Percentiles rank a stretch among this genome's conserved stretches.
phyloP scores from a whole-genome alignment of 1,140 invertebrate genomes.

The Wasmannia auropunctata region DNA sequence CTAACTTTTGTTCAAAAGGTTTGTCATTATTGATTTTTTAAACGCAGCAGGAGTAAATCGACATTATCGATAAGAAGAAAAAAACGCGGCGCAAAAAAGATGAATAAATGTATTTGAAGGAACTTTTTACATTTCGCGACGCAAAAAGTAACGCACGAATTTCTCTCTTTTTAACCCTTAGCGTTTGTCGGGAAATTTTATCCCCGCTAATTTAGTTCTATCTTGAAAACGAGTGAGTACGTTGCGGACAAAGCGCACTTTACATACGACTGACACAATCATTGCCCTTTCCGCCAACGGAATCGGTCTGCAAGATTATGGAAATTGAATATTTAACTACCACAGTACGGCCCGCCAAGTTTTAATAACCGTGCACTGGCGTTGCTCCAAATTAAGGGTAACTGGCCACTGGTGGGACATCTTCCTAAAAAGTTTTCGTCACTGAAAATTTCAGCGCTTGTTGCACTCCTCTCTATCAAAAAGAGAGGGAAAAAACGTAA shows the following conservation, averaged over 20 bases:
- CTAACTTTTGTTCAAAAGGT: neutral
- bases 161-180: neutral
- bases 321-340: constrained; percentile 72
- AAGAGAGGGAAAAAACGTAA: neutral
- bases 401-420: constrained; percentile 64
- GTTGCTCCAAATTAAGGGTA: constrained; percentile 76
- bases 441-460: constrained; percentile 50
- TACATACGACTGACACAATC: constrained; percentile 16
- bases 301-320: constrained; percentile 56
- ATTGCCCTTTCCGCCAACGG: neutral
- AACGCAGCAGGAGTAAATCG: neutral
- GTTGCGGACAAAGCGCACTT: neutral
- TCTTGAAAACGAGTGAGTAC: neutral
- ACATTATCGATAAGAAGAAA: neutral
- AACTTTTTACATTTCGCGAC: neutral
- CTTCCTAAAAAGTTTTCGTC: constrained; percentile 54
- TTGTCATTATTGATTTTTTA: constrained; percentile 5
- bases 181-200: constrained; percentile 1
- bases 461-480: constrained; percentile 11
- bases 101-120: neutral
- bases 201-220: neutral
- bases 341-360: constrained; percentile 30
- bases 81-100: neutral
- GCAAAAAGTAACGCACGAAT: neutral
- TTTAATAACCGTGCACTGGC: constrained; percentile 74